phyloP scores from a whole-genome alignment of 1,140 invertebrate species.

The Panagrolaimus sp. region DNA sequence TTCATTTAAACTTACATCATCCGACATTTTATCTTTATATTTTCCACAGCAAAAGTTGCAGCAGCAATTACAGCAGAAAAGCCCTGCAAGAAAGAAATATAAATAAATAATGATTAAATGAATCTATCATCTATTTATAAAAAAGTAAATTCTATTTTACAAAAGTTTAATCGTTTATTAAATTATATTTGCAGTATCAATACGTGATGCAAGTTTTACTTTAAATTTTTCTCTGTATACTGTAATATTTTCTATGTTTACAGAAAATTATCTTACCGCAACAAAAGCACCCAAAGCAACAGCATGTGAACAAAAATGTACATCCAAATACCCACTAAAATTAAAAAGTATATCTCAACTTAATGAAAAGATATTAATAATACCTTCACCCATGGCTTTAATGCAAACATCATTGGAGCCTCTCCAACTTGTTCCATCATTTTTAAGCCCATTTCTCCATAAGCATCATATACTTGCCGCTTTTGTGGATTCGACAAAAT shows the following conservation, averaged over 20 bases:
- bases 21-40: background rate
- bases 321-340: conserved; percentile 48
- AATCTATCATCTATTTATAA: too few species aligned
- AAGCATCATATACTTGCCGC: conserved; percentile 61
- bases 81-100: too few species aligned
- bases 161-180: too few species aligned
- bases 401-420: conserved; percentile 60
- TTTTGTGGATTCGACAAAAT: conserved; percentile 61
- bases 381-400: conserved; percentile 57
- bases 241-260: too few species aligned
- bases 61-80: conserved; percentile 27
- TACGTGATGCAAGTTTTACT: too few species aligned
- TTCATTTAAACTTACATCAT: too few species aligned
- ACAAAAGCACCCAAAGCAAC: conserved; percentile 51
- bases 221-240: too few species aligned
- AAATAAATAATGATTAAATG: too few species aligned
- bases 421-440: conserved; percentile 63
- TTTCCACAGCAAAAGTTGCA: conserved; percentile 51
- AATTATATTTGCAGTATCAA: too few species aligned
- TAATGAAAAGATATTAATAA: conserved; percentile 20
- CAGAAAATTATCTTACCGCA: conserved; percentile 36
- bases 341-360: background rate
- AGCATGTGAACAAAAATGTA: conserved; percentile 39
- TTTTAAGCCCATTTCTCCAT: conserved; percentile 62
- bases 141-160: too few species aligned